Percentiles rank a stretch among this genome's conserved stretches.
Conservation (phyloP, 2,888 invertebrate genomes). For the Aspidiotus destructor region DNA sequence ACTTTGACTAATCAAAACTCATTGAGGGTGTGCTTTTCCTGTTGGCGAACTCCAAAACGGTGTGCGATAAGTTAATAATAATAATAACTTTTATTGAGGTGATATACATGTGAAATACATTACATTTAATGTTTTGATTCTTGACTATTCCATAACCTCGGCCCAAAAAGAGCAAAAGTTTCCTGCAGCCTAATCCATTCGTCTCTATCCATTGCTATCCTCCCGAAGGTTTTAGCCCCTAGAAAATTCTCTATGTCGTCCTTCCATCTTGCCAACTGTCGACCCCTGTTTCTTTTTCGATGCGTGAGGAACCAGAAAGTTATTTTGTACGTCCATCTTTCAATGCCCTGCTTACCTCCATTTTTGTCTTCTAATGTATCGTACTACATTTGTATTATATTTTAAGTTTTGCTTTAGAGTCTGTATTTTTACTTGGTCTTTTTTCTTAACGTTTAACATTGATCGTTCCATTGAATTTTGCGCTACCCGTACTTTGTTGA, state of each 20-base stretch:
- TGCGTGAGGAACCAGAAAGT: background rate
- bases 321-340: background rate
- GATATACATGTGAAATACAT: too few relatives aligned
- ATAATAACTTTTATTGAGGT: too few relatives aligned
- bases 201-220: background rate
- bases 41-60: too few relatives aligned
- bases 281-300: background rate
- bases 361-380: background rate
- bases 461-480: constrained; percentile 9
- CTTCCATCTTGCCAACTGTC: background rate
- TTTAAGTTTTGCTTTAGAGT: background rate
- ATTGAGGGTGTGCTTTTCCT: too few relatives aligned
- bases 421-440: background rate
- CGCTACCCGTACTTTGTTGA: background rate
- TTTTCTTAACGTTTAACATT: background rate
- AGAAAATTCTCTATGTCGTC: background rate
- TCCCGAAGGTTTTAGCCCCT: background rate
- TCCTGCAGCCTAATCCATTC: background rate
- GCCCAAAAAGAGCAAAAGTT: too few relatives aligned
- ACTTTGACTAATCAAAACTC: too few relatives aligned
- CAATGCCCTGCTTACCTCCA: background rate
- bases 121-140: too few relatives aligned
- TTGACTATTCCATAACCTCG: too few relatives aligned
- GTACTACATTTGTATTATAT: background rate
- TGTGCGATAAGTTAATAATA: too few relatives aligned